phyloP scores from a whole-genome alignment of 2,888 invertebrate genomes.

The Sisyra terminalis region DNA sequence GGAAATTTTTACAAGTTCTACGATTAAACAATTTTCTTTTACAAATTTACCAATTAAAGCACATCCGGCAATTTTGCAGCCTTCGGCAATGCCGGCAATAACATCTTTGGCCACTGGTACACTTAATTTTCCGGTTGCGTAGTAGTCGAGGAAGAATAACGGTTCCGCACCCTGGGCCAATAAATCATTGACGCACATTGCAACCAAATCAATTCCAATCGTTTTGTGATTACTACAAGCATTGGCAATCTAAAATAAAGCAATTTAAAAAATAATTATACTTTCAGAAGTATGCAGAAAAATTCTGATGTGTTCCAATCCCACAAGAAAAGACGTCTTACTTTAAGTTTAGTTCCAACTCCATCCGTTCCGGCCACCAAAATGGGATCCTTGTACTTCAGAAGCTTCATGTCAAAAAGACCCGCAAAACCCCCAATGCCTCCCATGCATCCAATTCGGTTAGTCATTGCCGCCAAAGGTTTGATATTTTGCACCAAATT shows the following conservation, averaged over 20 bases:
- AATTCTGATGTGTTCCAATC: neutral
- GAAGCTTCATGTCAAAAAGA: constrained; percentile 69
- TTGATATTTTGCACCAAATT: constrained; percentile 60
- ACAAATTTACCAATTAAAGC: constrained; percentile 58
- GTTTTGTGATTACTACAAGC: constrained; percentile 59
- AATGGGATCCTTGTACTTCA: constrained; percentile 59
- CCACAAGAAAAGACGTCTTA: constrained; percentile 19
- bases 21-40: neutral
- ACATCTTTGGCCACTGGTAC: constrained; percentile 61
- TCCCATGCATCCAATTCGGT: constrained; percentile 56
- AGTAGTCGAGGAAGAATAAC: constrained; percentile 92
- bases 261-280: constrained; percentile 23
- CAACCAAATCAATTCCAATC: constrained; percentile 89
- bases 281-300: constrained; percentile 80
- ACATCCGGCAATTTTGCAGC: constrained; percentile 73
- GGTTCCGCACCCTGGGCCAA: constrained; percentile 92
- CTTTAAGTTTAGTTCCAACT: constrained; percentile 92
- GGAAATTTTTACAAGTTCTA: neutral
- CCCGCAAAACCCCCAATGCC: constrained; percentile 83
- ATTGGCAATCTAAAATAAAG: constrained; percentile 58
- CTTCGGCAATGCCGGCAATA: constrained; percentile 73
- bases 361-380: constrained; percentile 92
- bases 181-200: constrained; percentile 96
- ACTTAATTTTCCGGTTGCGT: constrained; percentile 77
- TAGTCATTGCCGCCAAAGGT: constrained; percentile 54